A percentile compares a stretch with the other conserved stretches of the same genome.
Conservation (phyloP, 2,113 vertebrate species). For the Amazona guildingii region DNA sequence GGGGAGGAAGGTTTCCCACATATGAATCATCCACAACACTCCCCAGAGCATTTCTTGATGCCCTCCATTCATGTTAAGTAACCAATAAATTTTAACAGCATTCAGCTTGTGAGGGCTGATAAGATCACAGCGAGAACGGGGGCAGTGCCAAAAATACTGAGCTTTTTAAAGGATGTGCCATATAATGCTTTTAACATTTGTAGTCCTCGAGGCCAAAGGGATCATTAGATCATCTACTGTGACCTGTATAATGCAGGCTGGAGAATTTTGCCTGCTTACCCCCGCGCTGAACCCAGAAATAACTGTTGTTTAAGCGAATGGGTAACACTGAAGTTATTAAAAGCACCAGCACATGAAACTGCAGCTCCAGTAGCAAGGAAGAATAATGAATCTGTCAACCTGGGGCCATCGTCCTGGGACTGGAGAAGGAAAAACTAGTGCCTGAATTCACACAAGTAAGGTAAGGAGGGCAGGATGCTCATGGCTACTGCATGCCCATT, state of each 20-base stretch:
- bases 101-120: conserved; percentile 36
- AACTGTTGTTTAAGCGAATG: neutral
- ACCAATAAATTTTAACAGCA: conserved; percentile 12
- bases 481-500: neutral
- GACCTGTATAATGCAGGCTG: conserved; percentile 4
- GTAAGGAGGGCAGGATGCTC: neutral
- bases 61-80: neutral
- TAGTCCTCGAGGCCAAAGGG: conserved; percentile 27
- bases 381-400: conserved; percentile 23
- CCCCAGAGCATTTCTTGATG: conserved; percentile 33
- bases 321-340: neutral
- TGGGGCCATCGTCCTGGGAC: neutral
- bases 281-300: neutral
- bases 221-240: conserved; percentile 52
- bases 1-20: conserved; percentile 36
- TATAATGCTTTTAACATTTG: conserved; percentile 55
- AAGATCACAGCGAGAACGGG: conserved; percentile 47
- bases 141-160: conserved; percentile 52
- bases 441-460: neutral
- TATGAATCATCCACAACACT: conserved; percentile 26
- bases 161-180: conserved; percentile 44
- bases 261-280: conserved; percentile 35
- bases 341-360: conserved; percentile 7
- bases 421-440: neutral
- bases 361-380: neutral